Evolutionary conservation across 2,888 invertebrate species (phyloP).

Genomic region (Amphimallon solstitiale): DNA sequence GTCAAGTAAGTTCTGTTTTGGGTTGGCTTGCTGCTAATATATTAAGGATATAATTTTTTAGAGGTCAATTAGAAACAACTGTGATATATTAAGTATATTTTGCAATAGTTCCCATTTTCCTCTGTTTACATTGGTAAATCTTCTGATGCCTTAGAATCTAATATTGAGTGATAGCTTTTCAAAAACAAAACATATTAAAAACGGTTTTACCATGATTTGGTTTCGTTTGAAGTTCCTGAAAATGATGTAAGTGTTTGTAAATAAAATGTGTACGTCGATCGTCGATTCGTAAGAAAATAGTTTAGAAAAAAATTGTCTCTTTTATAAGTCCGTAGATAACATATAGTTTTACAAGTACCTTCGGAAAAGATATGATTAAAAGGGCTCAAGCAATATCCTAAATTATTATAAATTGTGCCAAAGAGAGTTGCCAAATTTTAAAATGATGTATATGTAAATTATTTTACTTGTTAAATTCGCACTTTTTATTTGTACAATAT

Average conservation of each 20-base stretch:
- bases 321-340: neutral
- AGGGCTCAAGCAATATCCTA: conserved; percentile 5
- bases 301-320: neutral
- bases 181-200: neutral
- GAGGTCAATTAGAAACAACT: conserved; percentile 26
- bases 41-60: neutral
- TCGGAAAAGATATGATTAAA: neutral
- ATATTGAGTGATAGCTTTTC: conserved; percentile 11
- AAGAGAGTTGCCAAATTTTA: conserved; percentile 32
- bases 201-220: neutral
- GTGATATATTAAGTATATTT: conserved; percentile 16
- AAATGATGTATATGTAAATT: neutral
- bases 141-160: conserved; percentile 17
- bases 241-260: conserved; percentile 2
- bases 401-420: conserved; percentile 20
- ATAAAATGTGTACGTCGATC: neutral
- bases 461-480: conserved; percentile 4
- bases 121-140: neutral
- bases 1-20: neutral
- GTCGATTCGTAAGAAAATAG: neutral
- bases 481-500: conserved; percentile 18
- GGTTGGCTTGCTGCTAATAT: neutral
- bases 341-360: neutral
- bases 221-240: conserved; percentile 28
- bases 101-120: neutral